Conservation (phyloP, 64 coral and sea anemone species). For the Cladopsammia gracilis region DNA sequence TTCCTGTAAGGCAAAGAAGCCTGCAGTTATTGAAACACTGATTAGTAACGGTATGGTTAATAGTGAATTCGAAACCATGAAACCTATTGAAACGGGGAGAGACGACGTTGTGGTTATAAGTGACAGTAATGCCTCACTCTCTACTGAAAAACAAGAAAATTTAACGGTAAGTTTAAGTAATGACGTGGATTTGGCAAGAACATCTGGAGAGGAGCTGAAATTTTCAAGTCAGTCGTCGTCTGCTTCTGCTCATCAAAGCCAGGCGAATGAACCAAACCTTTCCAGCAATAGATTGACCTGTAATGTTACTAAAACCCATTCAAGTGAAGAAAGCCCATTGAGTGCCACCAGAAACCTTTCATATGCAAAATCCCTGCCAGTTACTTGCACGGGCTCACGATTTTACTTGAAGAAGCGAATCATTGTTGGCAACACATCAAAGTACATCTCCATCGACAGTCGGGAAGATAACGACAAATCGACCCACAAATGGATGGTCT, state of each 20-base stretch:
- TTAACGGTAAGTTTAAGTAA: neutral
- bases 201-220: neutral
- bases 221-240: neutral
- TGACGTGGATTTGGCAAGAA: neutral
- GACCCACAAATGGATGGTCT: slow-evolving; percentile 99
- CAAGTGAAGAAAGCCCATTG: neutral
- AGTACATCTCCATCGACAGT: slow-evolving; percentile 88
- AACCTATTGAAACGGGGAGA: neutral
- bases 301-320: neutral
- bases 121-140: neutral
- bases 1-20: neutral
- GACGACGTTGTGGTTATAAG: neutral
- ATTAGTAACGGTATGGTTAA: neutral
- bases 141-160: neutral
- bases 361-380: neutral
- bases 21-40: neutral
- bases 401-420: slow-evolving; percentile 96
- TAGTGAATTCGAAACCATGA: neutral
- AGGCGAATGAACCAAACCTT: neutral
- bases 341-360: slow-evolving; percentile 9
- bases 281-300: neutral
- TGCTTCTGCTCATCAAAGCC: neutral
- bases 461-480: slow-evolving; percentile 95
- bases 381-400: slow-evolving; percentile 74
- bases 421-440: slow-evolving; percentile 97